Conservation (phyloP, 2,113 vertebrate genomes). For the Apteryx owenii region DNA sequence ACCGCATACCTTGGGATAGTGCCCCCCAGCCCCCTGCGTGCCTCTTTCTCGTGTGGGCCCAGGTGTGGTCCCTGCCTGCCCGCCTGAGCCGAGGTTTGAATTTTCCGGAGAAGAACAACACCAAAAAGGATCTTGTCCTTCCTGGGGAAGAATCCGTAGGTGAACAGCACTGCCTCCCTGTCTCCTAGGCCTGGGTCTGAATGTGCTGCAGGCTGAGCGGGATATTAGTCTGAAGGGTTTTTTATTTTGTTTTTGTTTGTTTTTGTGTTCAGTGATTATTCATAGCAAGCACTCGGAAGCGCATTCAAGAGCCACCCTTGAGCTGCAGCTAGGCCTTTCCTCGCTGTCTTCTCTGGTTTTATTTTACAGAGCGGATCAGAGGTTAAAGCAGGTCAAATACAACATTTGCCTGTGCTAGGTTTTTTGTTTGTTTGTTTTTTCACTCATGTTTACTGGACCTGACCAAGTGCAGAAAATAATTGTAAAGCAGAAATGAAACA, state of each 20-base stretch:
- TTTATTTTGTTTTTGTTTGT: background rate
- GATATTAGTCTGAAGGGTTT: background rate
- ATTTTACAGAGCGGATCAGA: background rate
- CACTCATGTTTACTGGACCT: background rate
- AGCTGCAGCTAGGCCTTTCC: background rate
- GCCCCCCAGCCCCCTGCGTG: rapidly evolving
- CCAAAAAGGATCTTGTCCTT: background rate
- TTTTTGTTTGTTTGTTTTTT: background rate
- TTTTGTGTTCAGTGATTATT: conserved; percentile 14
- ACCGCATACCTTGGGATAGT: background rate
- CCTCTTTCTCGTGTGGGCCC: rapidly evolving
- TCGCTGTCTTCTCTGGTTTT: background rate
- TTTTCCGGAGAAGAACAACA: background rate
- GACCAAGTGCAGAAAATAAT: background rate
- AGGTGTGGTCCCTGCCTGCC: background rate
- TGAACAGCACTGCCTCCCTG: rapidly evolving
- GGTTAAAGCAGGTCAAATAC: conserved; percentile 29
- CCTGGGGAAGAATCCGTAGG: rapidly evolving
- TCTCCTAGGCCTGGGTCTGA: background rate
- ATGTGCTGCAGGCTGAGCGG: background rate
- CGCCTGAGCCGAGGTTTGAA: background rate
- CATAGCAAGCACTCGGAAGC: background rate
- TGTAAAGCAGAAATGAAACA: background rate
- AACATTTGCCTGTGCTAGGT: background rate
- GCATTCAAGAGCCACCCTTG: conserved; percentile 14